Evolutionary conservation across 2,888 invertebrate species (phyloP).

Genomic region (Abscondita cerata): DNA sequence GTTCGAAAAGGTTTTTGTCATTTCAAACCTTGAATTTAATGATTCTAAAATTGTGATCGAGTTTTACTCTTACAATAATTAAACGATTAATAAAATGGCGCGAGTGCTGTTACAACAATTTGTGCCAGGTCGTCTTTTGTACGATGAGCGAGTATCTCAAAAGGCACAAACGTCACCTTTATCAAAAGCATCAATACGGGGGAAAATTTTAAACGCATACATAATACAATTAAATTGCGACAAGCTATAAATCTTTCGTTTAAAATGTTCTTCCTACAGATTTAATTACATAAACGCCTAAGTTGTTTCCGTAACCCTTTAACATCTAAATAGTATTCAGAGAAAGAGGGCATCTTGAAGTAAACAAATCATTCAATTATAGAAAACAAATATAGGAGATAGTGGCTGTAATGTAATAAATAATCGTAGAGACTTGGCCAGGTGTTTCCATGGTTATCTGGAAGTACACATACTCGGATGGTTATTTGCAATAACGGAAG

Average conservation of each 20-base stretch:
- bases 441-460: constrained; percentile 38
- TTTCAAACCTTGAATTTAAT: background rate
- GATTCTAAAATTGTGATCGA: too few species aligned
- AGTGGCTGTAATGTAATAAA: background rate
- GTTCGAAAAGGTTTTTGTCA: constrained; percentile 1
- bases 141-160: constrained; percentile 32
- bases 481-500: constrained; percentile 24
- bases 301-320: constrained; percentile 20
- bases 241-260: too few species aligned
- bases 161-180: constrained; percentile 20
- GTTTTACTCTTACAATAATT: too few species aligned
- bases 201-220: too few species aligned
- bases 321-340: background rate
- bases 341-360: constrained; percentile 8
- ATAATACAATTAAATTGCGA: too few species aligned
- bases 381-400: constrained; percentile 23
- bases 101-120: constrained; percentile 38
- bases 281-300: constrained; percentile 29
- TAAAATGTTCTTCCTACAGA: too few species aligned
- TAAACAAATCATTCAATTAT: constrained; percentile 26
- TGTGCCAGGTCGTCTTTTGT: constrained; percentile 42
- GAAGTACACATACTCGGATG: constrained; percentile 35
- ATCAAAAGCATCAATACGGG: constrained; percentile 2
- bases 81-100: constrained; percentile 5
- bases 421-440: constrained; percentile 33